phyloP scores from a whole-genome alignment of 2,113 vertebrate genomes.

The Sinocyclocheilus grahami region DNA sequence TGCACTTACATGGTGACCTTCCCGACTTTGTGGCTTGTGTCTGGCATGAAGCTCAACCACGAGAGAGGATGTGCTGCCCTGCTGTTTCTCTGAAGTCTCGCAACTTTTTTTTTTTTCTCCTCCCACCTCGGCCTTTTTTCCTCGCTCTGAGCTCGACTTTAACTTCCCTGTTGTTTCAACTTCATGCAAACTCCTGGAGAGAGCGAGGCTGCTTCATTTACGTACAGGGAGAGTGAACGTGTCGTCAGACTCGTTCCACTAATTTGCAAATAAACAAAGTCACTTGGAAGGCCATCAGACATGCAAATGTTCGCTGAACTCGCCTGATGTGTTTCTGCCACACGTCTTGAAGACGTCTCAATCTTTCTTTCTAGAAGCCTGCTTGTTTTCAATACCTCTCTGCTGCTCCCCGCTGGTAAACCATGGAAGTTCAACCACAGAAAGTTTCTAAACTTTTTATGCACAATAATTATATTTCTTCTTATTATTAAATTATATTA shows the following conservation, averaged over 20 bases:
- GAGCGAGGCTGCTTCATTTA: neutral
- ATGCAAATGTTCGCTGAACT: neutral
- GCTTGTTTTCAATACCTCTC: conserved; percentile 41
- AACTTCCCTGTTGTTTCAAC: neutral
- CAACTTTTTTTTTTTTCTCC: neutral
- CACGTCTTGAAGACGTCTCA: neutral
- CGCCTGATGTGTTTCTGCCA: neutral
- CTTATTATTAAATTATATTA: too few relatives aligned
- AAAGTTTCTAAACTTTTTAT: neutral
- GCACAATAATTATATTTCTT: neutral
- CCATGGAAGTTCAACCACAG: neutral
- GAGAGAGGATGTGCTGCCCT: neutral
- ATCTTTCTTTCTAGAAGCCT: neutral
- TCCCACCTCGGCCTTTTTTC: neutral
- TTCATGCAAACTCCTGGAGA: neutral
- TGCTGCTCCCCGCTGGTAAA: conserved; percentile 83
- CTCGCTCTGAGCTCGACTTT: neutral
- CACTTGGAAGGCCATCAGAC: neutral
- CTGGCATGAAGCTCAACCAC: neutral
- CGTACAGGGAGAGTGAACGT: neutral
- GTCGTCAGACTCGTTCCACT: neutral
- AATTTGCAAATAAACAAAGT: neutral
- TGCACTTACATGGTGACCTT: neutral
- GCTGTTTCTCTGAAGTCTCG: neutral
- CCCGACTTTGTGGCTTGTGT: neutral